phyloP scores from a whole-genome alignment of 1,140 invertebrate genomes.

The Drosophila sp. region DNA sequence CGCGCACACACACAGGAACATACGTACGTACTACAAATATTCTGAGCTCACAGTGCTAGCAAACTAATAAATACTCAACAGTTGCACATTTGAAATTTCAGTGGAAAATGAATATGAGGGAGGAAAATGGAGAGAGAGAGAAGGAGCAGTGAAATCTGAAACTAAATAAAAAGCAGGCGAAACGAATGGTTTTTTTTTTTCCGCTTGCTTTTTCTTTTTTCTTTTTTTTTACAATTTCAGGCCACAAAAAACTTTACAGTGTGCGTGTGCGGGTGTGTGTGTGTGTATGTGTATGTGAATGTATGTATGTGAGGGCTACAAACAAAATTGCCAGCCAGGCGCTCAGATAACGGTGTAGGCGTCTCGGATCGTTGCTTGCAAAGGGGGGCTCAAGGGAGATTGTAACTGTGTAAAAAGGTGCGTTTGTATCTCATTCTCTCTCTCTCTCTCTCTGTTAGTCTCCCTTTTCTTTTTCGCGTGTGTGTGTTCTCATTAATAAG shows the following conservation, averaged over 20 bases:
- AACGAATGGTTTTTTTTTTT: constrained; percentile 3
- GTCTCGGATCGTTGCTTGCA: constrained; percentile 28
- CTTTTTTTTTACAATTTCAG: constrained; percentile 44
- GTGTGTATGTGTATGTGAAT: constrained; percentile 23
- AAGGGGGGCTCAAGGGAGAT: constrained; percentile 10
- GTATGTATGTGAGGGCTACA: constrained; percentile 54
- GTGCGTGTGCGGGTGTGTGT: constrained; percentile 17
- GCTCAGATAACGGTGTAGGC: constrained; percentile 59
- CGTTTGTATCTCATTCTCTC: constrained; percentile 21
- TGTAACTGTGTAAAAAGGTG: constrained; percentile 19
- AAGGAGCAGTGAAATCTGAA: constrained; percentile 27
- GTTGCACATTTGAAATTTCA: constrained; percentile 70
- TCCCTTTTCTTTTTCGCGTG: background rate
- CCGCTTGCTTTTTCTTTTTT: constrained; percentile 21
- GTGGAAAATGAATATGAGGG: constrained; percentile 40
- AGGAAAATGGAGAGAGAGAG: constrained; percentile 29
- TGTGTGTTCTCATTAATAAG: constrained; percentile 49
- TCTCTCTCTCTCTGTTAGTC: background rate
- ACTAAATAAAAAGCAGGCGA: constrained; percentile 45
- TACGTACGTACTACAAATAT: background rate
- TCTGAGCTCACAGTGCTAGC: constrained; percentile 20
- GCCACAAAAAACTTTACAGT: constrained; percentile 48
- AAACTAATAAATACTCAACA: constrained; percentile 72
- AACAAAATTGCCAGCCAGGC: constrained; percentile 57
- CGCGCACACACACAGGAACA: constrained; percentile 12